Percentiles rank a stretch among this genome's conserved stretches.
Conservation (phyloP, 2,888 invertebrate species). For the Disparrhopalites patrizii region DNA sequence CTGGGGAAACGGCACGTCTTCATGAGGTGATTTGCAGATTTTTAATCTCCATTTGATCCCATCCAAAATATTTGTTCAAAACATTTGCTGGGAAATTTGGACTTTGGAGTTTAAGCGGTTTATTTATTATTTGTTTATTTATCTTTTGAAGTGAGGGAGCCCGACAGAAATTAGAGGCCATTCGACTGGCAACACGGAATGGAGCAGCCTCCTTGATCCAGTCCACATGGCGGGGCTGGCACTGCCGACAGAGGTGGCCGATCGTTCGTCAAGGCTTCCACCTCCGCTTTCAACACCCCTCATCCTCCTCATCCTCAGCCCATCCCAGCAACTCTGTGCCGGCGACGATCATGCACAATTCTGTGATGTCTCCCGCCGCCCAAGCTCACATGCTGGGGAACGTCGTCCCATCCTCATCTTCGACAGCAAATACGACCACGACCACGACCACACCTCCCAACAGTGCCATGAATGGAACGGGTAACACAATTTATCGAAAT, state of each 20-base stretch:
- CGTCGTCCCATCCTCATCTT: not conserved
- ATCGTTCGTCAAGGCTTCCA: slow-evolving; percentile 31
- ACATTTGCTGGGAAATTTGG: no score
- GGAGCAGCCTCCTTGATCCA: slow-evolving; percentile 79
- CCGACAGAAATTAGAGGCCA: slow-evolving; percentile 79
- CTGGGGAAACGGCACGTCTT: slow-evolving; percentile 90
- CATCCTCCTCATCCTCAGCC: not conserved
- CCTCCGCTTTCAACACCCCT: slow-evolving; percentile 24
- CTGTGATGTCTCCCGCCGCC: not conserved
- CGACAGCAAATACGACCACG: not conserved
- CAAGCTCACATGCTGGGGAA: slow-evolving; percentile 1
- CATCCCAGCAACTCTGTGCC: not conserved
- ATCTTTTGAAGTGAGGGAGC: slow-evolving; percentile 71
- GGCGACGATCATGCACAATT: not conserved
- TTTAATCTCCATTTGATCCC: not conserved
- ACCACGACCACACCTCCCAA: not conserved
- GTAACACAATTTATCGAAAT: slow-evolving; percentile 13
- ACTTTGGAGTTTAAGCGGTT: no score
- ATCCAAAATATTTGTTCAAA: not conserved
- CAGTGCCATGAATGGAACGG: not conserved
- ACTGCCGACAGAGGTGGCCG: slow-evolving; percentile 20
- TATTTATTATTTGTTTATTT: not conserved
- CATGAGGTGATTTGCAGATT: slow-evolving; percentile 58
- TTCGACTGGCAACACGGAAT: slow-evolving; percentile 71
- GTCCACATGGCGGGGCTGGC: slow-evolving; percentile 75